Evolutionary conservation across 1,140 invertebrate genomes (phyloP), one percentile per base, ranked within the genome.

Genomic region (Penaeus japonicus): DNA sequence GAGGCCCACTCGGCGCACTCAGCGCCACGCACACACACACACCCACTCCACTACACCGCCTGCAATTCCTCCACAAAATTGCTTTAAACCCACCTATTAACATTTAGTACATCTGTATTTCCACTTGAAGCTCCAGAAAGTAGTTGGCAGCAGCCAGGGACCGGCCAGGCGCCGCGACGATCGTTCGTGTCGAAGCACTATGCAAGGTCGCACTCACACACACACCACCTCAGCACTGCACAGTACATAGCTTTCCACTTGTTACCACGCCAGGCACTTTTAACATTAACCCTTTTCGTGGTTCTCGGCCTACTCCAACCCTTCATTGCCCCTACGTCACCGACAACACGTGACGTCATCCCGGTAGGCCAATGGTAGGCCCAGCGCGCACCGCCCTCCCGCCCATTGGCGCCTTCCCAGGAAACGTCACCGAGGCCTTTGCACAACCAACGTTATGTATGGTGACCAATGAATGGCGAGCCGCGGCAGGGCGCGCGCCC

Each of bases 401-500:
- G 65, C 70, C 73, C 80, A 88, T 88, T 88, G 87, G 87, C 22
- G 22, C 80, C 35, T 55, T 35, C 53, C 20, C 80, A 78, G 80
- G 80, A 84, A 84, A 88, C 87, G 87, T 88, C 87, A 88, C 80
- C 87, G 53, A 75, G 57, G 30, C 65, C 87, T 77, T 88, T 88
- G 87, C 87, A 88, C 87, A 83, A 83, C 87, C 73, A 88, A 88
- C 87, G 87, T 88, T 88, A 53, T 57, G 62, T 15, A 57, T 17
- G 80, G 80, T 73, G 53, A 84, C 87, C 87, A 88, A 88, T 88
- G 87, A 88, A 88, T 88, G 86, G 86, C 79, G 86, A 39, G 86
- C 86, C 65, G 62, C 20, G 65, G 47, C 35, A 75, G 24, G 70
- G 70, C 80, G 87, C 59, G 27, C 80, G 65, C 59, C 62, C 57